Percentiles rank a stretch among this genome's conserved stretches.
Evolutionary conservation across 2,888 invertebrate species (phyloP).

Genomic region (Cheilosia vulpina): DNA sequence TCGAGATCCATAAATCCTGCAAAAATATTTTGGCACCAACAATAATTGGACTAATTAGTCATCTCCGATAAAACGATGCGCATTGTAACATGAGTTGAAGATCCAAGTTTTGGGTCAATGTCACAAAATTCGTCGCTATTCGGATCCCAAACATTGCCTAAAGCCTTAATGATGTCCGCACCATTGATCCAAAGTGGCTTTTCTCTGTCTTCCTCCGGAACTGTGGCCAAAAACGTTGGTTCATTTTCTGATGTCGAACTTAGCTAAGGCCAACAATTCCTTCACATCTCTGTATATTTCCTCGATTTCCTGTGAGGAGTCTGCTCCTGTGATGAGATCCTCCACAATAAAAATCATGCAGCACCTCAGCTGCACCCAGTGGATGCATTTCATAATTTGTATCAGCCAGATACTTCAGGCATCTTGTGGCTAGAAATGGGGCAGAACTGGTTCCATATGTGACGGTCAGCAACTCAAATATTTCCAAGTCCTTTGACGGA

Average conservation of each 20-base stretch:
- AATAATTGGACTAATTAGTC: constrained; percentile 40
- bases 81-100: constrained; percentile 16
- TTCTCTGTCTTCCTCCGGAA: constrained; percentile 2
- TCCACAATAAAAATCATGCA: too few relatives aligned
- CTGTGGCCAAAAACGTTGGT: background rate
- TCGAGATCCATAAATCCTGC: too few relatives aligned
- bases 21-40: too few relatives aligned
- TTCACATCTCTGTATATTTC: constrained; percentile 6
- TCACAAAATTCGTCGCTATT: constrained; percentile 9
- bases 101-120: background rate
- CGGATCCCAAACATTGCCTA: constrained; percentile 15
- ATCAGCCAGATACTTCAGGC: background rate
- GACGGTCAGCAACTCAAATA: too few relatives aligned
- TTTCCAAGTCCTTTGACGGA: background rate
- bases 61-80: constrained; percentile 40
- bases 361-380: too few relatives aligned
- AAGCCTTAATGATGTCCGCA: constrained; percentile 18
- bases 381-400: background rate
- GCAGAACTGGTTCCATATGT: background rate
- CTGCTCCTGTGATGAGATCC: constrained; percentile 3
- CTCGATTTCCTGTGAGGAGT: background rate
- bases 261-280: background rate
- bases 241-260: constrained; percentile 10
- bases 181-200: constrained; percentile 26
- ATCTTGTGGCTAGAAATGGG: background rate